phyloP scores from a whole-genome alignment of 2,888 invertebrate genomes.

The Philereme transversata region DNA sequence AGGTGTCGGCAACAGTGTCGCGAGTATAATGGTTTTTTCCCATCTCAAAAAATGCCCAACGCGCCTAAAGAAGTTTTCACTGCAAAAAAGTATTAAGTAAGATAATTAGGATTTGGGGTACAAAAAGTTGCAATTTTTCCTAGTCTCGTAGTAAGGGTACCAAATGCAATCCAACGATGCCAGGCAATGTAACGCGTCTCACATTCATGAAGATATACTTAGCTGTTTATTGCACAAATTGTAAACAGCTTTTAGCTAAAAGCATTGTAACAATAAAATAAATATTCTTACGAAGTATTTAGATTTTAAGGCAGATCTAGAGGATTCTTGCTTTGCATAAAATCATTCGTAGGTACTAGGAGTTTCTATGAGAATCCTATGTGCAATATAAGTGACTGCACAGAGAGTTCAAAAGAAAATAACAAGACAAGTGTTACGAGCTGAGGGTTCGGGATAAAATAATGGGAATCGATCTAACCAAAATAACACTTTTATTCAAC shows the following conservation, averaged over 20 bases:
- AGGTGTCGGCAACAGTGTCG: too few species aligned
- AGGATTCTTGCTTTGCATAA: conserved; percentile 21
- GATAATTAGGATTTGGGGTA: neutral
- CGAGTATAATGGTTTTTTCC: too few species aligned
- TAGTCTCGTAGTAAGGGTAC: conserved; percentile 26
- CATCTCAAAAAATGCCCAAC: too few species aligned
- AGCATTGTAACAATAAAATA: conserved; percentile 33
- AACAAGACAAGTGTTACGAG: too few species aligned
- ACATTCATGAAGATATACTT: conserved; percentile 34
- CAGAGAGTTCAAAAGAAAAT: too few species aligned
- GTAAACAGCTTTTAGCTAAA: conserved; percentile 39
- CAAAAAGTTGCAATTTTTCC: neutral
- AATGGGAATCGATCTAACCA: too few species aligned
- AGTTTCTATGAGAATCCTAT: neutral
- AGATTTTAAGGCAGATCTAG: conserved; percentile 17
- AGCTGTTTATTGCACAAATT: conserved; percentile 35
- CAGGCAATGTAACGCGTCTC: conserved; percentile 28
- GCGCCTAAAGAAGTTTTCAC: too few species aligned
- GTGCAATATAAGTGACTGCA: too few species aligned
- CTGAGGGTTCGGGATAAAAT: too few species aligned
- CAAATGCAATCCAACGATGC: conserved; percentile 33
- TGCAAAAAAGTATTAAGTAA: too few species aligned
- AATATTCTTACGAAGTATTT: conserved; percentile 20
- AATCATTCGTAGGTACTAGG: conserved; percentile 2
- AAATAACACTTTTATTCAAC: too few species aligned